Evolutionary conservation across 2,888 invertebrate species (phyloP), one percentile per base, ranked within the genome.

Genomic region (Ophion obscuratus): DNA sequence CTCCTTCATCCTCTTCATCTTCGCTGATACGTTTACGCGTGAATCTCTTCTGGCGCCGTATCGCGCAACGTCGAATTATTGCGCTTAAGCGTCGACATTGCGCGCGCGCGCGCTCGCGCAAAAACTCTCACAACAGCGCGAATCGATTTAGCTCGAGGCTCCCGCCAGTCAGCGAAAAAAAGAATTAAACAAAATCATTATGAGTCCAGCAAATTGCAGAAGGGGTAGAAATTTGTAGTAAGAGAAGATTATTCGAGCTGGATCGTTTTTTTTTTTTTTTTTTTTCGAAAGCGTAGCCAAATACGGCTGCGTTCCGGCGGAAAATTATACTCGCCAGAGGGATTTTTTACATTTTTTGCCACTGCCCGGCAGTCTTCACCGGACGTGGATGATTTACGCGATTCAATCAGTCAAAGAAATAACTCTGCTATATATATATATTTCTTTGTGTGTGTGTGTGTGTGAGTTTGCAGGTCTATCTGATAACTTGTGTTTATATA

Each of bases 31-130:
- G 74, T 84, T 82, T 73, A 57, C 77, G 68, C 85, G 85, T 57
- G 73, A 61, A 36, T 57, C 75, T 84, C 78, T 75, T 70, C 40
- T 84, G 86, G 84, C 84, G 86, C 86, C 81, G 78, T 80, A 68
- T 53, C 73, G 77, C 57, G 70, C 70, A 79, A 74, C 81, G 75
- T 84, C 86, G 78, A 84, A 84, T 86, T 86, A 86, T 81, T 73
- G 81, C 61, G 36, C 53, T 81, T 79, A 76, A 86, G 78, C 66
- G 84, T 66, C 78, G 81, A 76, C 44, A 64, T 44, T 59, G 36
- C 62, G 74, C 74, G 78, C 73, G 53, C 36, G 57, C 31, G 31
- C 24, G 24, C 1, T 24, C 24, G 24, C 24, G 24, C 10, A 86
- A 84, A 86, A 81, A 83, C 64, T 66, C 57, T n/a, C n/a, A 31